Conservation (phyloP, 2,113 vertebrate species). For the Lota lota region DNA sequence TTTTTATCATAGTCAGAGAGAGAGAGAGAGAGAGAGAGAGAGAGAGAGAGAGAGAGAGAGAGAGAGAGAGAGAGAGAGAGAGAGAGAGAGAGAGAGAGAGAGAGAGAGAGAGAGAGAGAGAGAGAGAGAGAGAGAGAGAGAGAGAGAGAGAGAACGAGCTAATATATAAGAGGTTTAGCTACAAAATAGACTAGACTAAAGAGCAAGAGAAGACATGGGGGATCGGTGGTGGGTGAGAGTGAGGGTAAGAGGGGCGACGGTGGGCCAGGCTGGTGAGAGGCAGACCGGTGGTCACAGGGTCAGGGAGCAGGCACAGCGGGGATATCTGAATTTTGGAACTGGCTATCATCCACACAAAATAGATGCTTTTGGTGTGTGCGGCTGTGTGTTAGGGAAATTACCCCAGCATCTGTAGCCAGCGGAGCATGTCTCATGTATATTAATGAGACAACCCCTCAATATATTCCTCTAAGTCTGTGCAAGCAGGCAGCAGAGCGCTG, state of each 20-base stretch:
- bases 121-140: not conserved
- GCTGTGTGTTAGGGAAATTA: constrained; percentile 64
- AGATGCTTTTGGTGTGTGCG: constrained; percentile 62
- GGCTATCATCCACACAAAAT: constrained; percentile 61
- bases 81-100: constrained; percentile 17
- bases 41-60: constrained; percentile 5
- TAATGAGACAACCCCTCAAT: constrained; percentile 62
- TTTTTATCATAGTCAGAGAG: no score
- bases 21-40: constrained; percentile 15
- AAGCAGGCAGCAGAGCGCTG: constrained; percentile 49
- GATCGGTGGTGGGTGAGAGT: constrained; percentile 29
- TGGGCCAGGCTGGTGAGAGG: constrained; percentile 18
- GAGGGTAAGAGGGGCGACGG: constrained; percentile 29
- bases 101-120: not conserved
- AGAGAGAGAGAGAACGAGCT: constrained; percentile 21
- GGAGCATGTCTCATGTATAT: constrained; percentile 70
- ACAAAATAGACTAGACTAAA: constrained; percentile 18
- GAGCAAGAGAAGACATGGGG: no score
- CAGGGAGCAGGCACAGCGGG: constrained; percentile 45
- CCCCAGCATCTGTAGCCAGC: constrained; percentile 67
- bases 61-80: no score
- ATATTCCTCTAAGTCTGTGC: constrained; percentile 60
- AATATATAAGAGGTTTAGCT: constrained; percentile 10
- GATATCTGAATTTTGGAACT: constrained; percentile 52
- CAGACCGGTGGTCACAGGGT: constrained; percentile 23